Percentiles rank a stretch among this genome's conserved stretches.
Conservation (phyloP, 2,888 invertebrate species). For the Deroplatys truncata region DNA sequence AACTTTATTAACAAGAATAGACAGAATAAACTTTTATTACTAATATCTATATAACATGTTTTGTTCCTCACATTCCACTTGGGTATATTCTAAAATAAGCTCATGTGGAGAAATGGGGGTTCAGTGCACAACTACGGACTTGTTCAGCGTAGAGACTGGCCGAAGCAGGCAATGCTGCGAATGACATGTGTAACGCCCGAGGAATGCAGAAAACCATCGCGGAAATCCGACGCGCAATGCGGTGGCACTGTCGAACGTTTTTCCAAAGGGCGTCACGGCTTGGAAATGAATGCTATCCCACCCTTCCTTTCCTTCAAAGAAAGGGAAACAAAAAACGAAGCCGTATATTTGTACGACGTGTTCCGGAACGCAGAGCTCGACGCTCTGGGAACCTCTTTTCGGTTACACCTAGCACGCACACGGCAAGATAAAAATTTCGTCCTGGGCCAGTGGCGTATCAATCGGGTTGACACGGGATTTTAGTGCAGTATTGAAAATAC, state of each 20-base stretch:
- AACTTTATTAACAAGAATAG: too few species aligned
- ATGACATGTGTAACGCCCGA: neutral
- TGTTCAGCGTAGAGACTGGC: neutral
- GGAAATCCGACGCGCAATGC: neutral
- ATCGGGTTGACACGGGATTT: neutral
- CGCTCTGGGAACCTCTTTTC: neutral
- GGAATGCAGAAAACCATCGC: neutral
- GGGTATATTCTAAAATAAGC: too few species aligned
- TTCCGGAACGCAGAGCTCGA: neutral
- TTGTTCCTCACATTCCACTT: too few species aligned
- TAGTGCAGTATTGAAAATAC: too few species aligned
- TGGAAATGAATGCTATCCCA: neutral
- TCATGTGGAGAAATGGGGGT: too few species aligned
- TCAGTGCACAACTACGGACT: too few species aligned
- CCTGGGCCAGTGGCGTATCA: neutral
- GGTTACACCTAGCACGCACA: neutral
- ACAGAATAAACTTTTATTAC: too few species aligned
- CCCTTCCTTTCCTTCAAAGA: neutral
- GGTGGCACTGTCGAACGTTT: neutral
- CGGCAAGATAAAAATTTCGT: neutral
- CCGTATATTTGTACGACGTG: neutral
- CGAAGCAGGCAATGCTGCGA: neutral
- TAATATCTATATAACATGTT: too few species aligned
- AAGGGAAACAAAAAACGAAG: neutral
- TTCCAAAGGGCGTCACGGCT: neutral